Percentiles rank a stretch among this genome's conserved stretches.
These are phyloP conservation scores for Mamestra configurata DNA, from an alignment of 1,140 invertebrate species.

Conservation along the genomic window DNA sequence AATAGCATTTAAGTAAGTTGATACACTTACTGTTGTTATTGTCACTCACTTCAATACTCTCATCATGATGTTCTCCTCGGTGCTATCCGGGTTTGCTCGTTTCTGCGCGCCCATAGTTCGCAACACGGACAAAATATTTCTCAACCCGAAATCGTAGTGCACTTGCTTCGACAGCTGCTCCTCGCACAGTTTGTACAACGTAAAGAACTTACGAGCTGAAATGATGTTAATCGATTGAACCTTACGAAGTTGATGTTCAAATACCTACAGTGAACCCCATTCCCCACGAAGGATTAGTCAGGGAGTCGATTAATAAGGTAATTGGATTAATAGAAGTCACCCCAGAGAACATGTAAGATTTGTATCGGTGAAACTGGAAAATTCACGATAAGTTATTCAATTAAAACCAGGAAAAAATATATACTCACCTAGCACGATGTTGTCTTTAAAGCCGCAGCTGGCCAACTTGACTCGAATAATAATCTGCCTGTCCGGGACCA, in stretches of 20 bases:
- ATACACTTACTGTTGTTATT: neutral
- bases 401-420: neutral
- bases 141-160: constrained; percentile 97
- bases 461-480: constrained; percentile 98
- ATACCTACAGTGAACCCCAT: too few species aligned
- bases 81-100: constrained; percentile 93
- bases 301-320: too few species aligned
- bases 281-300: neutral
- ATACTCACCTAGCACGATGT: constrained; percentile 90
- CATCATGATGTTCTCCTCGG: constrained; percentile 97
- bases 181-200: constrained; percentile 97
- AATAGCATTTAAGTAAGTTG: neutral
- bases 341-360: too few species aligned
- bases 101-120: constrained; percentile 96
- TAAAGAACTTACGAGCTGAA: constrained; percentile 95
- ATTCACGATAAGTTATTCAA: too few species aligned
- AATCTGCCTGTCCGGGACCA: constrained; percentile 98
- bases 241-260: too few species aligned
- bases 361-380: neutral
- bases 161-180: constrained; percentile 98
- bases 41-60: constrained; percentile 92
- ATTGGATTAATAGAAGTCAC: too few species aligned
- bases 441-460: constrained; percentile 97
- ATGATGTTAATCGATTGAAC: constrained; percentile 24
- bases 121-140: constrained; percentile 97